These are phyloP conservation scores for Parazoanthus atlanticus DNA, from an alignment of 92 coral and sea anemone species.

Conservation along the genomic window DNA sequence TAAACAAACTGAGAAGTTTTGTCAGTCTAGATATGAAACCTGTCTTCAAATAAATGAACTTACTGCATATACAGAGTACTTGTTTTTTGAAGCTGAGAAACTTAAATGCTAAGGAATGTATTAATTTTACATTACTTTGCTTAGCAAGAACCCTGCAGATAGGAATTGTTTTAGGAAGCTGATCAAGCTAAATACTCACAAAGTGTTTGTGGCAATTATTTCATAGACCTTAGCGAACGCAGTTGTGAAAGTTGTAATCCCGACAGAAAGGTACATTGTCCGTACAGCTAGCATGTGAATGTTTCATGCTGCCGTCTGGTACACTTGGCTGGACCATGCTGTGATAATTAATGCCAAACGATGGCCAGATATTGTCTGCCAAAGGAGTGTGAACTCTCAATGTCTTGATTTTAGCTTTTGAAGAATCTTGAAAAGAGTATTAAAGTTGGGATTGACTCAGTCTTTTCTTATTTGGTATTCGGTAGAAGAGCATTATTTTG, in stretches of 20 bases:
- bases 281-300: slow-evolving; percentile 62
- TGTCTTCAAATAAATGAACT: too few relatives aligned
- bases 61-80: not conserved
- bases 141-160: slow-evolving; percentile 30
- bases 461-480: not conserved
- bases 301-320: slow-evolving; percentile 17
- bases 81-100: not conserved
- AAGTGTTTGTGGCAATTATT: slow-evolving; percentile 99
- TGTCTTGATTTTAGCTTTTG: not conserved
- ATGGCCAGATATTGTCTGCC: not conserved
- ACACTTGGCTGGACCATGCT: slow-evolving; percentile 21
- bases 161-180: slow-evolving; percentile 26
- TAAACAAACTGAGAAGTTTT: too few relatives aligned
- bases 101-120: not conserved
- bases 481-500: not conserved
- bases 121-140: not conserved
- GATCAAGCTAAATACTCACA: slow-evolving; percentile 80
- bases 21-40: too few relatives aligned
- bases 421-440: not conserved
- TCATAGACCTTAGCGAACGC: slow-evolving; percentile 99
- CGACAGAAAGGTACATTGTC: slow-evolving; percentile 99
- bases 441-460: not conserved
- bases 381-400: not conserved
- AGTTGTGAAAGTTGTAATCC: slow-evolving; percentile 99
- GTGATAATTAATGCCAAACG: slow-evolving; percentile 6